phyloP scores from a whole-genome alignment of 2,888 invertebrate genomes.

The Plemyria rubiginata region DNA sequence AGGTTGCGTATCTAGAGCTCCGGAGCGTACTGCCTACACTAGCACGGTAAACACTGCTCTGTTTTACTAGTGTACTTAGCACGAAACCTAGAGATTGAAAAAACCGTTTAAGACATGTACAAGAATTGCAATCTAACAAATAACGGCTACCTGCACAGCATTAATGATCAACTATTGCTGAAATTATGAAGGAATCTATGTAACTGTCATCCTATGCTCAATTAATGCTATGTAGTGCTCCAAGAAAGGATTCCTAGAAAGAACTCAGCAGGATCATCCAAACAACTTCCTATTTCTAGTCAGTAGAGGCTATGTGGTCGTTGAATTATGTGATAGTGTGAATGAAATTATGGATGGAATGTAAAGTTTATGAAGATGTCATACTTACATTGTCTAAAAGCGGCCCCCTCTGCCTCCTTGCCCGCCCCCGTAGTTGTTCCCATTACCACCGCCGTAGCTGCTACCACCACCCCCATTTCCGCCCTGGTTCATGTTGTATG shows the following conservation, averaged over 20 bases:
- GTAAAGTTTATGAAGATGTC: conserved; percentile 23
- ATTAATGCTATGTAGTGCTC: conserved; percentile 82
- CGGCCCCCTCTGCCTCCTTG: conserved; percentile 71
- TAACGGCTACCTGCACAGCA: conserved; percentile 76
- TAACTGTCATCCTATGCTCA: conserved; percentile 51
- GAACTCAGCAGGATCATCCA: conserved; percentile 48
- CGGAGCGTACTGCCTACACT: conserved; percentile 85
- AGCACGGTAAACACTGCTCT: conserved; percentile 81
- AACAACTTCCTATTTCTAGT: conserved; percentile 53
- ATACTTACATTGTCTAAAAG: conserved; percentile 72
- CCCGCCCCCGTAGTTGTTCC: conserved; percentile 72
- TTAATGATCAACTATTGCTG: conserved; percentile 69
- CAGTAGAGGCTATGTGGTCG: conserved; percentile 37
- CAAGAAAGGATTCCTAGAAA: conserved; percentile 46
- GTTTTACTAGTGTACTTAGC: conserved; percentile 85
- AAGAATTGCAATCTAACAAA: conserved; percentile 63
- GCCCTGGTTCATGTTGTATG: conserved; percentile 89
- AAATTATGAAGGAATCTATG: conserved; percentile 39
- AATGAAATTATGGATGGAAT: conserved; percentile 38
- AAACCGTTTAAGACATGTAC: conserved; percentile 73
- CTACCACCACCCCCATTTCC: conserved; percentile 79
- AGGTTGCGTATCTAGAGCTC: conserved; percentile 81
- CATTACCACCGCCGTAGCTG: conserved; percentile 67
- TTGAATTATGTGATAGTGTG: conserved; percentile 47
- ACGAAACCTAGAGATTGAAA: conserved; percentile 86